A percentile compares a stretch with the other conserved stretches of the same genome.
Evolutionary conservation across 2,113 vertebrate species (phyloP).

Genomic region (Xiphophorus hellerii): DNA sequence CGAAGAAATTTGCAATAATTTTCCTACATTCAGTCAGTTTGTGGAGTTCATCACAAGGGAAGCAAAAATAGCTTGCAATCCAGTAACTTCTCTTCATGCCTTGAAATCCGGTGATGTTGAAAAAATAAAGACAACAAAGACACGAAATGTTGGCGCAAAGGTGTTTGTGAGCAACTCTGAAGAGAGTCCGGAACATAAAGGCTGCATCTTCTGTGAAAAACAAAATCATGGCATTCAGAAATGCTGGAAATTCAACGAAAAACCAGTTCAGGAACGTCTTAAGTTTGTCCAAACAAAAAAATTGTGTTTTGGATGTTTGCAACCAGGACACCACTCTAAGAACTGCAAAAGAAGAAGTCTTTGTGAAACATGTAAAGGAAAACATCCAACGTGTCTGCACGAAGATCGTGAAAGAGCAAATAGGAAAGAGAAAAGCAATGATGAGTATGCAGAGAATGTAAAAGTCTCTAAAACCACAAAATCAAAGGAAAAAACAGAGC

Average conservation of each 20-base stretch:
- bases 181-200: no score
- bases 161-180: no score
- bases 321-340: conserved; percentile 33
- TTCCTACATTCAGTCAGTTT: no score
- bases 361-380: conserved; percentile 27
- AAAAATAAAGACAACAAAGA: no score
- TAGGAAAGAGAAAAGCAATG: neutral
- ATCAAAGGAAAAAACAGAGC: neutral
- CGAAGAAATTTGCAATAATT: no score
- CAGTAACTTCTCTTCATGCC: conserved; percentile 42
- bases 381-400: conserved; percentile 39
- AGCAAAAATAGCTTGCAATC: conserved; percentile 35
- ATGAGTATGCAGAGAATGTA: neutral
- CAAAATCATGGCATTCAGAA: neutral
- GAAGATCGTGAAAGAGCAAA: neutral
- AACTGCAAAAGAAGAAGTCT: conserved; percentile 41
- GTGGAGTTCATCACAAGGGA: no score
- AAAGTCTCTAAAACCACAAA: neutral
- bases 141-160: no score
- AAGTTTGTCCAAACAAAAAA: conserved; percentile 22
- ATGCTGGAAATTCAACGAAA: no score
- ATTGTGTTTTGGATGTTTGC: conserved; percentile 39
- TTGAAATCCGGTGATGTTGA: no score
- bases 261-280: neutral
- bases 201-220: conserved; percentile 23